A percentile compares a stretch with the other conserved stretches of the same genome.
phyloP scores from a whole-genome alignment of 2,797 vertebrate genomes.

The Chaetophractus vellerosus region DNA sequence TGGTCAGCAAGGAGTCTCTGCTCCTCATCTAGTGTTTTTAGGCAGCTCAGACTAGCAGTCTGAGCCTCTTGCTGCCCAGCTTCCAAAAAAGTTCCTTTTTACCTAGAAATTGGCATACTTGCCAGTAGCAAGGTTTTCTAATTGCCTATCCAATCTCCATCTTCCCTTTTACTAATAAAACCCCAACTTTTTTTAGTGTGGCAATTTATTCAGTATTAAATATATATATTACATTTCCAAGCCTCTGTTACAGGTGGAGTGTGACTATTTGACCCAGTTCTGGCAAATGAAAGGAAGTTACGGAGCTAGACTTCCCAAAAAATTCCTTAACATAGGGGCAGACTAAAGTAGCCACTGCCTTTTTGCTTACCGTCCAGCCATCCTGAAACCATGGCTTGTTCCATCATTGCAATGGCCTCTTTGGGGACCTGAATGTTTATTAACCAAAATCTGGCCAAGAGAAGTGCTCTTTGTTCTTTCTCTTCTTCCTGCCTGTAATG shows the following conservation, averaged over 20 bases:
- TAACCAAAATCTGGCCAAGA: not conserved
- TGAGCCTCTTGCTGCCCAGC: not conserved
- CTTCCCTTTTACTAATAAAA: not conserved
- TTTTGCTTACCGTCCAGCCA: not conserved
- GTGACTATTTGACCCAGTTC: not conserved
- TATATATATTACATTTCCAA: not conserved
- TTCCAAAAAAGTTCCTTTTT: not conserved
- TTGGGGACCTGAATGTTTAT: not conserved
- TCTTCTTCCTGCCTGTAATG: not conserved
- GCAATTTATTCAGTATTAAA: not conserved
- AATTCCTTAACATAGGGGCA: not conserved
- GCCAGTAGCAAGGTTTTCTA: not conserved
- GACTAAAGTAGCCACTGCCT: not conserved
- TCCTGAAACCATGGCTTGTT: not conserved
- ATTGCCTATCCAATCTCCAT: not conserved
- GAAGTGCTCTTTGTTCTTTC: not conserved
- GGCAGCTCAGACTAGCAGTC: not conserved
- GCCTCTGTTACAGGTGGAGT: not conserved
- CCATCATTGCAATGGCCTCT: not conserved
- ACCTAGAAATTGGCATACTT: not conserved
- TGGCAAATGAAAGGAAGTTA: slow-evolving; percentile 10
- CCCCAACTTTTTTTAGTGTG: not conserved
- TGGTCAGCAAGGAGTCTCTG: not conserved
- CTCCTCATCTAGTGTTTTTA: not conserved
- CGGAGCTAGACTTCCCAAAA: not conserved